These are phyloP conservation scores for Arctia plantaginis DNA, from an alignment of 2,888 invertebrate species.

Conservation along the genomic window DNA sequence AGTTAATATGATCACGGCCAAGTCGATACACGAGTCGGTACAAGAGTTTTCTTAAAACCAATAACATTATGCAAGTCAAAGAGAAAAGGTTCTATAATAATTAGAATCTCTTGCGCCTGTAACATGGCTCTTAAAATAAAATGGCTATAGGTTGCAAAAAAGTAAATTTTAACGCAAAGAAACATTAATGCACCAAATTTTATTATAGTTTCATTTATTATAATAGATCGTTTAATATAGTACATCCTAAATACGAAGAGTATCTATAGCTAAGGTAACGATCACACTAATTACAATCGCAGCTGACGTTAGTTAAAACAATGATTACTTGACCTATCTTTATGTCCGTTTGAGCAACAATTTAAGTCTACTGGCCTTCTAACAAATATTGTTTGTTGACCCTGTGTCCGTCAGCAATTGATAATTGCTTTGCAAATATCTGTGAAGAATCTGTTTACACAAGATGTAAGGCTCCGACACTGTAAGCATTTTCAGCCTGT, in stretches of 20 bases:
- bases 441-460: constrained; percentile 45
- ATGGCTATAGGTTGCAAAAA: neutral
- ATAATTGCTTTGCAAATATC: constrained; percentile 54
- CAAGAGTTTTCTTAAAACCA: neutral
- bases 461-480: constrained; percentile 31
- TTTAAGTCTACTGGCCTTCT: constrained; percentile 44
- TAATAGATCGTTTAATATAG: neutral
- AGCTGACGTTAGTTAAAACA: constrained; percentile 12
- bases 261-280: neutral
- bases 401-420: constrained; percentile 38
- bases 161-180: too few species aligned
- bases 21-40: neutral
- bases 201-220: neutral
- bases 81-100: neutral
- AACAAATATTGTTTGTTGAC: constrained; percentile 28
- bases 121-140: neutral
- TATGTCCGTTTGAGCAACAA: constrained; percentile 25
- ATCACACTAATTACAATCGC: neutral
- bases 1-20: neutral
- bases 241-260: neutral
- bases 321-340: constrained; percentile 32
- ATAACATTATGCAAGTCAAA: neutral
- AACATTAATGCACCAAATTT: neutral
- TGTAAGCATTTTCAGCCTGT: neutral
- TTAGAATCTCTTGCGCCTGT: neutral